Evolutionary conservation across 2,113 vertebrate genomes (phyloP).

Genomic region (Athene cunicularia): DNA sequence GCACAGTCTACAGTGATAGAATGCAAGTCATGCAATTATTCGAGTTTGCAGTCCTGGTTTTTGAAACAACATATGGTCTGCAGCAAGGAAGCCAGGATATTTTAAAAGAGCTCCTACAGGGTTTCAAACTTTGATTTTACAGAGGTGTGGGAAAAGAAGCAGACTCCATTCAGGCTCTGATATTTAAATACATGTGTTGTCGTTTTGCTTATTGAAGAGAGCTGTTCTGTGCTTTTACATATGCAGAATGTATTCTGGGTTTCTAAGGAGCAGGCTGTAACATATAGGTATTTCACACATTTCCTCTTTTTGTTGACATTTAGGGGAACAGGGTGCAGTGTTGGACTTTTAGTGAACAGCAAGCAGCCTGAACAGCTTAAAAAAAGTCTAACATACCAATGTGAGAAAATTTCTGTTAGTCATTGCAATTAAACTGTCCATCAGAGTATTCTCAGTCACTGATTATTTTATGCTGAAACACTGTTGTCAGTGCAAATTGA

Average conservation of each 20-base stretch:
- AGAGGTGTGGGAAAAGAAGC: constrained; percentile 75
- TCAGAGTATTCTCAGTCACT: background rate
- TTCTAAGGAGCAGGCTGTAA: background rate
- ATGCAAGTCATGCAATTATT: constrained; percentile 65
- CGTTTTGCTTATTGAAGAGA: constrained; percentile 57
- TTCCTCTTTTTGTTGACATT: background rate
- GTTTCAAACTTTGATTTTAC: constrained; percentile 81
- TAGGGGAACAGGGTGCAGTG: background rate
- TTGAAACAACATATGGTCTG: constrained; percentile 79
- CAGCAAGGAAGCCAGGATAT: constrained; percentile 75
- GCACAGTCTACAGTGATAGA: constrained; percentile 55
- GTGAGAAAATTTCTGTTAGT: background rate
- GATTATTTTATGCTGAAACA: background rate
- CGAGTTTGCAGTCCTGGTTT: constrained; percentile 53
- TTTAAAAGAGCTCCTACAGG: constrained; percentile 80
- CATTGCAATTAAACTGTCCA: background rate
- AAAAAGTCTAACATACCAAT: background rate
- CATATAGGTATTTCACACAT: background rate
- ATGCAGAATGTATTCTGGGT: background rate
- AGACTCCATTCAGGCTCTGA: constrained; percentile 60
- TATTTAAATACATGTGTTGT: constrained; percentile 72
- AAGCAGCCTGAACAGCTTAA: background rate
- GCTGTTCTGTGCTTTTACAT: constrained; percentile 10
- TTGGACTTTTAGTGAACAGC: background rate
- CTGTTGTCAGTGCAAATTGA: background rate